Evolutionary conservation across 2,113 vertebrate genomes (phyloP).

Genomic region (Brevimyrus niger): DNA sequence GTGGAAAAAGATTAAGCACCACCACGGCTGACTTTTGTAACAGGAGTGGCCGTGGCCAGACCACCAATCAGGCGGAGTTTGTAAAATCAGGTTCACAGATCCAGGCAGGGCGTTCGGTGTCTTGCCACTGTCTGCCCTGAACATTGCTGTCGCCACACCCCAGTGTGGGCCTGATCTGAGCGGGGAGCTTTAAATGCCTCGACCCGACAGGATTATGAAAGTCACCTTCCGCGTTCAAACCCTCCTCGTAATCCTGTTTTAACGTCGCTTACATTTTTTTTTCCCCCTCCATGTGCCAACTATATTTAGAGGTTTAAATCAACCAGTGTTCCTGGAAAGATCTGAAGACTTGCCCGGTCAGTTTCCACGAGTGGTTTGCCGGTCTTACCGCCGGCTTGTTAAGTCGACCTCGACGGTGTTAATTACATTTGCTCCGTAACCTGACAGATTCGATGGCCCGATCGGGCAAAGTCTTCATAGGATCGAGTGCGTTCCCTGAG

Average conservation of each 20-base stretch:
- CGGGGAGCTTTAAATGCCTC: background rate
- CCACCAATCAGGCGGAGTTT: background rate
- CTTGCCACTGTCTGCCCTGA: background rate
- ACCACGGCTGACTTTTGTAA: background rate
- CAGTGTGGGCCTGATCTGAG: background rate
- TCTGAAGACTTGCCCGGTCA: background rate
- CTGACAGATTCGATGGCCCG: background rate
- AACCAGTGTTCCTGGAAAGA: background rate
- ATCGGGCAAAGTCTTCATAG: background rate
- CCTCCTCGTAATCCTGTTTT: background rate
- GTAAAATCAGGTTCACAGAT: background rate
- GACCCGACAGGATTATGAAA: background rate
- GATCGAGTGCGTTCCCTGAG: background rate
- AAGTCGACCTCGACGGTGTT: background rate
- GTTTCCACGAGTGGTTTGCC: background rate
- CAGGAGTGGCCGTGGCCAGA: background rate
- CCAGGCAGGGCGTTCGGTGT: background rate
- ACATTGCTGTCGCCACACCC: background rate
- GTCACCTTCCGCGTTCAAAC: background rate
- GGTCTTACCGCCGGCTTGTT: background rate
- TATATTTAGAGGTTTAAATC: background rate
- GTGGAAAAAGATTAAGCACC: background rate
- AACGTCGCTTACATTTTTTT: background rate
- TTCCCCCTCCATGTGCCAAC: background rate
- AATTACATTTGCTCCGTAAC: background rate